Conservation (phyloP, 2,797 vertebrate species). For the Clarias laeviceps region DNA sequence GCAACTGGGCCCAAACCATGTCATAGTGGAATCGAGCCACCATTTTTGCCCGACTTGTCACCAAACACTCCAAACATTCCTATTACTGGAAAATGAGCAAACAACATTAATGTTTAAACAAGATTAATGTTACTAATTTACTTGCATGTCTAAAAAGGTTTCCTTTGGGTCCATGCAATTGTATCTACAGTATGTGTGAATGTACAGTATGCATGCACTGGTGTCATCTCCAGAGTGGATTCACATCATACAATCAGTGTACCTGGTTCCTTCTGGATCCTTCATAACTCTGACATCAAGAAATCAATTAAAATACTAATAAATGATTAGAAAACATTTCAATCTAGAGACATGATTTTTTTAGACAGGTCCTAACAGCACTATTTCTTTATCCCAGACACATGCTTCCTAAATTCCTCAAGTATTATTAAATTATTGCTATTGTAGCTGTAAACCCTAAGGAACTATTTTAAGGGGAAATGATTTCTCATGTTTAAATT, state of each 20-base stretch:
- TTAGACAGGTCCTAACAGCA: not conserved
- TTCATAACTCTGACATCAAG: not conserved
- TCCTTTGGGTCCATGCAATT: not conserved
- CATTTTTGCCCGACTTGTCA: not conserved
- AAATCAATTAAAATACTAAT: not conserved
- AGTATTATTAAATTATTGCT: not conserved
- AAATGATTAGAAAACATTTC: constrained; percentile 2
- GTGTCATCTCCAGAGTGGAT: not conserved
- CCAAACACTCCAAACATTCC: too few relatives aligned
- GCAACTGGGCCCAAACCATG: not conserved
- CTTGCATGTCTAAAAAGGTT: not conserved
- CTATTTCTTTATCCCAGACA: not conserved
- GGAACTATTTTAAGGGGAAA: not conserved
- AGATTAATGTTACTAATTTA: not conserved
- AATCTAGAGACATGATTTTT: not conserved
- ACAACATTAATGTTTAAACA: too few relatives aligned
- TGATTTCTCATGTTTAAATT: constrained; percentile 6
- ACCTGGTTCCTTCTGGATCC: not conserved
- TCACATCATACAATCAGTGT: not conserved
- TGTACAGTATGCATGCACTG: not conserved
- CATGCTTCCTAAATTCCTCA: constrained; percentile 1
- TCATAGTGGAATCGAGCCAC: not conserved
- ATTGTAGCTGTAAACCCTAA: constrained; percentile 7
- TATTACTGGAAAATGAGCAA: constrained; percentile 13
- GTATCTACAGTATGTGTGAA: not conserved